phyloP scores from a whole-genome alignment of 2,113 vertebrate genomes.

The Cnemophilus loriae region DNA sequence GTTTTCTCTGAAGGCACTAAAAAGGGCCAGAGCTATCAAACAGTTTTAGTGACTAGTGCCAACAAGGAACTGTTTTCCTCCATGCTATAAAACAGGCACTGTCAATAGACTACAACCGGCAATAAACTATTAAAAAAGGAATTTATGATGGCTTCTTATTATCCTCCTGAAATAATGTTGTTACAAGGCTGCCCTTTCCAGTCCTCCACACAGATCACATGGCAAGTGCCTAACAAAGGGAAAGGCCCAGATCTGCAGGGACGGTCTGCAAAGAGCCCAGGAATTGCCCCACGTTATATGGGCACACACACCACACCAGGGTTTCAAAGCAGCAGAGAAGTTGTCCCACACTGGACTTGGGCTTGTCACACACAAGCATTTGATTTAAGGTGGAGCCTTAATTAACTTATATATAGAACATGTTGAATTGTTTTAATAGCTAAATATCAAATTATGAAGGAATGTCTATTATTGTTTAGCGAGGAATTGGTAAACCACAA shows the following conservation, averaged over 20 bases:
- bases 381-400: slow-evolving; percentile 4
- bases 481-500: slow-evolving; percentile 5
- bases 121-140: slow-evolving; percentile 78
- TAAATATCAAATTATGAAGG: slow-evolving; percentile 12
- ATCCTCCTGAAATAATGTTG: slow-evolving; percentile 74
- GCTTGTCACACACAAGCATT: not conserved
- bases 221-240: slow-evolving; percentile 61
- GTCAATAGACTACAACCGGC: slow-evolving; percentile 74
- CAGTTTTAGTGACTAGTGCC: slow-evolving; percentile 65
- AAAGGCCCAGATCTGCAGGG: not conserved
- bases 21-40: slow-evolving; percentile 53
- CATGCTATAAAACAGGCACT: slow-evolving; percentile 69
- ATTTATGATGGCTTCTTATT: slow-evolving; percentile 75
- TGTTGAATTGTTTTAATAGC: slow-evolving; percentile 9
- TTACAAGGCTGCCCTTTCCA: slow-evolving; percentile 68
- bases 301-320: not conserved
- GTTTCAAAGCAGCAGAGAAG: slow-evolving; percentile 17
- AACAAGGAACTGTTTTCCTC: slow-evolving; percentile 65
- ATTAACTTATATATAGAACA: not conserved
- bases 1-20: slow-evolving; percentile 69
- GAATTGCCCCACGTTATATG: not conserved
- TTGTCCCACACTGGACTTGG: not conserved
- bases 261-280: not conserved
- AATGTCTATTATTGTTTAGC: not conserved
- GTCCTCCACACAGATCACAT: slow-evolving; percentile 37